These are phyloP conservation scores for Crossocerus cetratus DNA, from an alignment of 2,888 invertebrate genomes.

Conservation along the genomic window DNA sequence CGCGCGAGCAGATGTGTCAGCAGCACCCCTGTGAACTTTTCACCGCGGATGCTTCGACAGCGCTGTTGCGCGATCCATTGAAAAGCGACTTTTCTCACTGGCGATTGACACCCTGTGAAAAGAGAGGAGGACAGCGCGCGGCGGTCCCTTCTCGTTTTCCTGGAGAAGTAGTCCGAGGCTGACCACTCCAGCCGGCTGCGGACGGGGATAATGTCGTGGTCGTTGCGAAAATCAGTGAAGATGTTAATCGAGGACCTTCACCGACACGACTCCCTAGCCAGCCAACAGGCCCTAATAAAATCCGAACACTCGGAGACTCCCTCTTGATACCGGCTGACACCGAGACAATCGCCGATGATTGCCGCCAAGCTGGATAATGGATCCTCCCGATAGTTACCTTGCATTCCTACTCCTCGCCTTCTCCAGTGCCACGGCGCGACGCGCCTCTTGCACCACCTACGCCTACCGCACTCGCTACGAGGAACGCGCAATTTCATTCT, in stretches of 20 bases:
- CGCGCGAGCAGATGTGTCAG: conserved; percentile 22
- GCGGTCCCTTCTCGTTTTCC: background rate
- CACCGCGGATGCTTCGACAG: conserved; percentile 14
- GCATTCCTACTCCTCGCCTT: conserved; percentile 15
- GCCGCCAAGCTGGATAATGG: conserved; percentile 58
- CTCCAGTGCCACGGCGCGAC: conserved; percentile 30
- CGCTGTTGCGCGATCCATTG: conserved; percentile 1
- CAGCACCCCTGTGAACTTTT: conserved; percentile 11
- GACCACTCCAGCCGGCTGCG: conserved; percentile 23
- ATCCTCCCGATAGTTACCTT: conserved; percentile 40
- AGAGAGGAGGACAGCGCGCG: too few relatives aligned
- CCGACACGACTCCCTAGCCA: conserved; percentile 18
- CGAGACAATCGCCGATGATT: conserved; percentile 71
- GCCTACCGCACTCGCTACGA: conserved; percentile 35
- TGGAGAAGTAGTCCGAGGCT: conserved; percentile 22
- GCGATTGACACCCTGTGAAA: background rate
- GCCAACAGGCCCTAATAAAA: conserved; percentile 62
- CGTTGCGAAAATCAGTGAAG: conserved; percentile 49
- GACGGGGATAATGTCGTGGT: conserved; percentile 55
- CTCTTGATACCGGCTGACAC: conserved; percentile 64
- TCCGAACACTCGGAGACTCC: conserved; percentile 62
- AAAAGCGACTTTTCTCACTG: conserved; percentile 3
- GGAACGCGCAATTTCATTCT: conserved; percentile 59
- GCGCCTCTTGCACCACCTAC: conserved; percentile 44
- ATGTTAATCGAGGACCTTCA: conserved; percentile 19